Evolutionary conservation across 2,888 invertebrate genomes (phyloP).

Genomic region (Galeopsomyia nigrocyanea): DNA sequence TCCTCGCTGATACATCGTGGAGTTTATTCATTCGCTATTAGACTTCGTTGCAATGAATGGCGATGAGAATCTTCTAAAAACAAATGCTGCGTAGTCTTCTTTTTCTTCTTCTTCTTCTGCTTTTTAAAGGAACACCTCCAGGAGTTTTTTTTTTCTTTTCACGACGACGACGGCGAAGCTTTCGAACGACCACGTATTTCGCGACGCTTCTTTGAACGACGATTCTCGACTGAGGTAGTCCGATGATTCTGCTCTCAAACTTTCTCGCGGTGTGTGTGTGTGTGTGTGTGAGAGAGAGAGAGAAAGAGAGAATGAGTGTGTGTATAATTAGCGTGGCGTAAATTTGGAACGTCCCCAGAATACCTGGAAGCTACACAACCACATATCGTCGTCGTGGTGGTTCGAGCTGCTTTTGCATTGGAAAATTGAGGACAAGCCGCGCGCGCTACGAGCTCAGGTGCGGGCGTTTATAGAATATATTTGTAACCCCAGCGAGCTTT

Average conservation of each 20-base stretch:
- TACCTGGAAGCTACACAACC: constrained; percentile 50
- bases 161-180: not conserved
- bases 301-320: constrained; percentile 2
- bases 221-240: constrained; percentile 32
- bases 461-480: constrained; percentile 8
- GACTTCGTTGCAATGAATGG: not conserved
- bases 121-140: not conserved
- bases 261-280: too few relatives aligned
- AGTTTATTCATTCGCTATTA: not conserved
- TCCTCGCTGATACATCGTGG: not conserved
- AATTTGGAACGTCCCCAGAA: constrained; percentile 59
- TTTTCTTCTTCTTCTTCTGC: constrained; percentile 12
- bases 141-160: too few relatives aligned
- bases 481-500: not conserved
- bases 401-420: too few relatives aligned
- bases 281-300: too few relatives aligned
- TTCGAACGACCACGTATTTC: too few relatives aligned
- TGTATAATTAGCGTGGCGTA: constrained; percentile 61
- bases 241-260: constrained; percentile 13
- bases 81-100: constrained; percentile 56
- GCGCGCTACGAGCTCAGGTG: constrained; percentile 21
- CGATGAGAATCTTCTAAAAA: constrained; percentile 1
- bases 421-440: not conserved
- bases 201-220: constrained; percentile 34
- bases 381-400: too few relatives aligned